phyloP scores from a whole-genome alignment of 2,888 invertebrate species.

The Alloplasta piceator region DNA sequence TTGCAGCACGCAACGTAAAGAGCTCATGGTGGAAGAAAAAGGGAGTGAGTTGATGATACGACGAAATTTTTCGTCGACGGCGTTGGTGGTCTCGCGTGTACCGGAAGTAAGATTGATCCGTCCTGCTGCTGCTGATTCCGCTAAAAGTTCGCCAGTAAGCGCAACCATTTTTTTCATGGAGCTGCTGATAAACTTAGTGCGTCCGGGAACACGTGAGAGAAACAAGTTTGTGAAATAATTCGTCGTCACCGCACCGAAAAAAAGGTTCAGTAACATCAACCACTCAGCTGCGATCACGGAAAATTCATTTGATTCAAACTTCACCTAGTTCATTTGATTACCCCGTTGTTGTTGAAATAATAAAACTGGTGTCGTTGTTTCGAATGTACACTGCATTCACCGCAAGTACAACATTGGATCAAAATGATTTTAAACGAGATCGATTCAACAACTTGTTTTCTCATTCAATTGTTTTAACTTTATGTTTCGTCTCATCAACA shows the following conservation, averaged over 20 bases:
- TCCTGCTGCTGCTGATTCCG: background rate
- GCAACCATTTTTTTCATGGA: conserved; percentile 1
- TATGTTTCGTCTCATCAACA: no score
- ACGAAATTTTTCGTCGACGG: conserved; percentile 59
- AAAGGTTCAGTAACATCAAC: no score
- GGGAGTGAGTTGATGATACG: conserved; percentile 67
- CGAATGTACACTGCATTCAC: no score
- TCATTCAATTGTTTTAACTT: no score
- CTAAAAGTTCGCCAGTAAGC: conserved; percentile 16
- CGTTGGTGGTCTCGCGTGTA: conserved; percentile 36
- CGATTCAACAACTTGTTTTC: no score
- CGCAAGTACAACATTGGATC: no score
- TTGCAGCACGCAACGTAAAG: conserved; percentile 61
- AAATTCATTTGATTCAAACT: no score
- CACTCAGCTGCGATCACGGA: no score
- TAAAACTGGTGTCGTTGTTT: no score
- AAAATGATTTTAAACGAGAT: no score
- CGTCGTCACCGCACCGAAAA: background rate
- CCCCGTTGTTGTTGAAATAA: no score
- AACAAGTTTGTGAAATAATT: conserved; percentile 39
- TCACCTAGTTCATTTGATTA: background rate
- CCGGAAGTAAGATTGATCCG: conserved; percentile 57
- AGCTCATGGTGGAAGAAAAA: conserved; percentile 57
- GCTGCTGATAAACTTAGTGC: conserved; percentile 52
- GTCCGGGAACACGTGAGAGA: conserved; percentile 40